These are phyloP conservation scores for Engraulis encrasicolus DNA, from an alignment of 2,113 vertebrate species.

Conservation along the genomic window DNA sequence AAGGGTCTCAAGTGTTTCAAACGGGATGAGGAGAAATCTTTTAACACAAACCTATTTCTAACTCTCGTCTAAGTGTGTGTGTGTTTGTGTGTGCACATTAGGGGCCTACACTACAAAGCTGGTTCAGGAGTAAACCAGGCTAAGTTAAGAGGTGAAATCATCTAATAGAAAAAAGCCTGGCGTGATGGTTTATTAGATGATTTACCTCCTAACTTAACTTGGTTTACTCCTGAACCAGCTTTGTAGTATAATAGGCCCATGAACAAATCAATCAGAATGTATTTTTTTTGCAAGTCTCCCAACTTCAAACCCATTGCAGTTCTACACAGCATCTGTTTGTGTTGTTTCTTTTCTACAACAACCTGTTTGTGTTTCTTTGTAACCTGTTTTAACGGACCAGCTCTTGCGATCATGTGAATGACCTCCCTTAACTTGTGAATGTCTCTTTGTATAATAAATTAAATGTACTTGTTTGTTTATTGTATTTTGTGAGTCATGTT, in stretches of 20 bases:
- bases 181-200: too few relatives aligned
- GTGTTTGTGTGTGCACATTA: neutral
- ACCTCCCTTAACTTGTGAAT: conserved; percentile 64
- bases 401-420: conserved; percentile 58
- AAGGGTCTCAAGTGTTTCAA: neutral
- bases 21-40: neutral
- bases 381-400: conserved; percentile 57
- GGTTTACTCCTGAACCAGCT: too few relatives aligned
- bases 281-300: conserved; percentile 6
- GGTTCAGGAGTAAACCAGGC: too few relatives aligned
- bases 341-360: conserved; percentile 44
- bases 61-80: neutral
- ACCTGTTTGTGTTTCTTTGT: conserved; percentile 46
- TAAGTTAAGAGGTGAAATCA: too few relatives aligned
- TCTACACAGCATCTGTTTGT: conserved; percentile 9
- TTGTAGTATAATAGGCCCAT: too few relatives aligned
- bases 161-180: too few relatives aligned
- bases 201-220: too few relatives aligned
- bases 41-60: neutral
- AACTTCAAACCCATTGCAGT: neutral
- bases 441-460: conserved; percentile 67
- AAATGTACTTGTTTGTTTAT: conserved; percentile 50
- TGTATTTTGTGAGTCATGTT: neutral
- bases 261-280: conserved; percentile 23
- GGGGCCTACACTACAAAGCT: too few relatives aligned